phyloP scores from a whole-genome alignment of 2,113 vertebrate genomes.

The Pelusios castaneus region DNA sequence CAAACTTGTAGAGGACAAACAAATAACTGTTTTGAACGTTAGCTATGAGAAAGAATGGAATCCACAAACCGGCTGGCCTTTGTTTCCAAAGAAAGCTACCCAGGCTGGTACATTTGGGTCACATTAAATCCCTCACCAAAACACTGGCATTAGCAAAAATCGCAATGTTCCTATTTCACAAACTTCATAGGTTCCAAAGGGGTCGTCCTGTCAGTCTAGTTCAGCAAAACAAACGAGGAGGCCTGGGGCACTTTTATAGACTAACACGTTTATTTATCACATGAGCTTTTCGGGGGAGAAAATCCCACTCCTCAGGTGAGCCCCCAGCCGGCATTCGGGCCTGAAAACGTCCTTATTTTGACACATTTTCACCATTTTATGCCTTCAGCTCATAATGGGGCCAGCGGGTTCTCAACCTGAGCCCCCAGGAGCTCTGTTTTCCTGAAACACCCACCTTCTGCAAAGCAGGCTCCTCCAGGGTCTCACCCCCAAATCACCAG shows the following conservation, averaged over 20 bases:
- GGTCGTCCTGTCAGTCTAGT: no score
- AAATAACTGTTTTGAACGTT: not conserved
- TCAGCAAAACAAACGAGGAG: no score
- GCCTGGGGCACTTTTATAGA: no score
- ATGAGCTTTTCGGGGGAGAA: no score
- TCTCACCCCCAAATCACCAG: not conserved
- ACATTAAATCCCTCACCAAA: not conserved
- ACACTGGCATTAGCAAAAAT: not conserved
- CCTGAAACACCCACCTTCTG: not conserved
- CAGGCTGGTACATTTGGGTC: not conserved
- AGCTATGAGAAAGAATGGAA: not conserved
- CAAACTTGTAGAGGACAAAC: not conserved
- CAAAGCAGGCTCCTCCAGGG: not conserved
- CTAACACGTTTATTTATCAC: no score
- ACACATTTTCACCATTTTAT: conserved; percentile 26
- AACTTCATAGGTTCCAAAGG: no score
- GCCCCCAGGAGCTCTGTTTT: not conserved
- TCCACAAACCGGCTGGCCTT: not conserved
- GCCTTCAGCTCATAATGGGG: not conserved
- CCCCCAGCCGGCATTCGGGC: conserved; percentile 6
- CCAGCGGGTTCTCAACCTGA: not conserved
- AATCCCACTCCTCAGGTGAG: not conserved
- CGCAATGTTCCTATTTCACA: not conserved
- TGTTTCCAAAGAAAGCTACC: not conserved
- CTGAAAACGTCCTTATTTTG: conserved; percentile 38